Conservation (phyloP, 2,113 vertebrate species). For the Gallinago jamesoni region DNA sequence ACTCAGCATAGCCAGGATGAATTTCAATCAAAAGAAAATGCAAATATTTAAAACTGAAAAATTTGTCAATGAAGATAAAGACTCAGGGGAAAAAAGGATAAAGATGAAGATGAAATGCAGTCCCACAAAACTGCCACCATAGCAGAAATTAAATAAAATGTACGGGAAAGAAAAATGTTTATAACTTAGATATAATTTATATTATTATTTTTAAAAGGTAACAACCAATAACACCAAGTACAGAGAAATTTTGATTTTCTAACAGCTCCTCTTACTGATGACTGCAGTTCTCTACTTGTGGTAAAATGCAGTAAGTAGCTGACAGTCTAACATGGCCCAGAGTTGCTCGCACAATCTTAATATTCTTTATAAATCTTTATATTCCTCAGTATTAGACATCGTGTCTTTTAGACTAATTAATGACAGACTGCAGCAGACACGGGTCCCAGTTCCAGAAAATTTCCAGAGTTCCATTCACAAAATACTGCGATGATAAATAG, state of each 20-base stretch:
- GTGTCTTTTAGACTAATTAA: not conserved
- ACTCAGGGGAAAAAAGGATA: not conserved
- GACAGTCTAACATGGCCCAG: not conserved
- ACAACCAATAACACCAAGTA: not conserved
- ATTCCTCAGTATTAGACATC: not conserved
- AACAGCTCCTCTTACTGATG: not conserved
- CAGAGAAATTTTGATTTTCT: not conserved
- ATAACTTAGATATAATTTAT: not conserved
- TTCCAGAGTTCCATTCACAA: not conserved
- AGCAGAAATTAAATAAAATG: not conserved
- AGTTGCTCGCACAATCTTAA: not conserved
- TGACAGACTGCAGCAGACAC: accelerated
- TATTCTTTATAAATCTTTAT: not conserved
- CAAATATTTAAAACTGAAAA: not conserved
- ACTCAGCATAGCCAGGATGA: not conserved
- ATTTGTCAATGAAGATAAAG: not conserved
- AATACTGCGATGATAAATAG: not conserved
- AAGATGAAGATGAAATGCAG: not conserved
- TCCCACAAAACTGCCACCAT: not conserved
- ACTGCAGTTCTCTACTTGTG: not conserved
- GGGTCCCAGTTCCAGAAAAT: not conserved
- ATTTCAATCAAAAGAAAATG: not conserved
- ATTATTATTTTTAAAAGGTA: not conserved
- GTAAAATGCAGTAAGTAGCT: not conserved
- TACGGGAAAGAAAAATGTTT: not conserved